phyloP scores from a whole-genome alignment of 2,797 vertebrate genomes.

The Crocodylus rhombifer region DNA sequence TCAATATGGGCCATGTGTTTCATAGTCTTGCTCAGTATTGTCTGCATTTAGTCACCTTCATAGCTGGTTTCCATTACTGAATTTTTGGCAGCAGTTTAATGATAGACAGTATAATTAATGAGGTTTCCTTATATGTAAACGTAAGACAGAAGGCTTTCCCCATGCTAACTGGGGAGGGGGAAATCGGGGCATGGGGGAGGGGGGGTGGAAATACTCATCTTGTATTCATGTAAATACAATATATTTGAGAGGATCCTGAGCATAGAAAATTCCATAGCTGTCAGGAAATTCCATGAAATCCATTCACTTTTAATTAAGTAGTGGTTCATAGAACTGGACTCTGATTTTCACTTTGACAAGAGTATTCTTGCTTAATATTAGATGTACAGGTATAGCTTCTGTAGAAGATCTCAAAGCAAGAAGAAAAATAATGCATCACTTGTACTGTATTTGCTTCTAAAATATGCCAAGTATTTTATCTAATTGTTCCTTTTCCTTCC shows the following conservation, averaged over 20 bases:
- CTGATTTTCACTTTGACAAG: accelerated
- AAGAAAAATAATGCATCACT: not conserved
- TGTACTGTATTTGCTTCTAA: not conserved
- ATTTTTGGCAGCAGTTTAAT: no score
- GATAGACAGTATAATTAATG: no score
- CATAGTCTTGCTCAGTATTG: no score
- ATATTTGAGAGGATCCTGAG: not conserved
- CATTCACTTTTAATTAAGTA: not conserved
- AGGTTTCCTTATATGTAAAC: no score
- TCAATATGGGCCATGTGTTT: no score
- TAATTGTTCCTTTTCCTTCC: not conserved
- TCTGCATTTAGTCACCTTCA: no score
- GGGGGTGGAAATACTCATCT: not conserved
- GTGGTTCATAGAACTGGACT: not conserved
- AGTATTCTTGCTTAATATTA: not conserved
- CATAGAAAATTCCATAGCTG: not conserved
- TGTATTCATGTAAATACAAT: not conserved
- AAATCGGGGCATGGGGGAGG: no score
- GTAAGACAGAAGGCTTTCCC: no score
- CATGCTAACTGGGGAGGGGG: no score
- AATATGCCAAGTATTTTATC: not conserved
- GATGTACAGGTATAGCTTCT: not conserved
- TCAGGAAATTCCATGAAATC: not conserved
- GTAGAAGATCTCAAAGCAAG: not conserved
- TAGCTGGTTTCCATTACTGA: no score